These are phyloP conservation scores for Diarsia brunnea DNA, from an alignment of 2,888 invertebrate species.

Conservation along the genomic window DNA sequence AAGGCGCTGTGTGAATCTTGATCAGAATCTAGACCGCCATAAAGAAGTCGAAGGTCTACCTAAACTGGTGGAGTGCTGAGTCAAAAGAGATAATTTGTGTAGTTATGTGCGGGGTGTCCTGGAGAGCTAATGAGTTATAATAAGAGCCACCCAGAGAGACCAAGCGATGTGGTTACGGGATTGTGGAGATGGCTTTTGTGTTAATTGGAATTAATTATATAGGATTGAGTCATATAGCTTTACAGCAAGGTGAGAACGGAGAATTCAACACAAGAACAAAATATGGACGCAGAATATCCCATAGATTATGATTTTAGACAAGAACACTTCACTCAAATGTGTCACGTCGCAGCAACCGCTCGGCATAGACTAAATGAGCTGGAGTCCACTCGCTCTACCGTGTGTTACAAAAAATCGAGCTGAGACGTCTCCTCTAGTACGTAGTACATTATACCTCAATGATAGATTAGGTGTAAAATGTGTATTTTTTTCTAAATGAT, in stretches of 20 bases:
- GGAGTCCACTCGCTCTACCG: too few relatives aligned
- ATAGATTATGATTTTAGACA: too few relatives aligned
- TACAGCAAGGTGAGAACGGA: not conserved
- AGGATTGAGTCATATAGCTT: not conserved
- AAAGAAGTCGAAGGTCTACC: slow-evolving; percentile 46
- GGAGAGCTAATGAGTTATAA: slow-evolving; percentile 87
- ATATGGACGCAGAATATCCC: too few relatives aligned
- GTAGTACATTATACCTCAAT: too few relatives aligned
- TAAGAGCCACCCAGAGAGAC: slow-evolving; percentile 77
- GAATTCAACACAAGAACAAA: too few relatives aligned
- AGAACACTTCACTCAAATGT: too few relatives aligned
- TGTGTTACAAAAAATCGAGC: too few relatives aligned
- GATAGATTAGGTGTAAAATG: too few relatives aligned
- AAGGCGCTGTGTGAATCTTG: slow-evolving; percentile 43
- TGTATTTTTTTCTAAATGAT: not conserved
- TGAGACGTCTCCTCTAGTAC: too few relatives aligned
- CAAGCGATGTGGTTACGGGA: slow-evolving; percentile 35
- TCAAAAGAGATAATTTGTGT: slow-evolving; percentile 79
- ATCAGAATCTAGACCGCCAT: slow-evolving; percentile 50
- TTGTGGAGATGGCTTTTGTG: slow-evolving; percentile 69
- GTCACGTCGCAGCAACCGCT: too few relatives aligned
- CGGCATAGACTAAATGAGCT: too few relatives aligned
- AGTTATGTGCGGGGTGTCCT: slow-evolving; percentile 75
- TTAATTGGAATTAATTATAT: not conserved
- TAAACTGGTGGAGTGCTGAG: slow-evolving; percentile 57